phyloP scores from a whole-genome alignment of 2,113 vertebrate genomes.

The Dasypus novemcinctus region DNA sequence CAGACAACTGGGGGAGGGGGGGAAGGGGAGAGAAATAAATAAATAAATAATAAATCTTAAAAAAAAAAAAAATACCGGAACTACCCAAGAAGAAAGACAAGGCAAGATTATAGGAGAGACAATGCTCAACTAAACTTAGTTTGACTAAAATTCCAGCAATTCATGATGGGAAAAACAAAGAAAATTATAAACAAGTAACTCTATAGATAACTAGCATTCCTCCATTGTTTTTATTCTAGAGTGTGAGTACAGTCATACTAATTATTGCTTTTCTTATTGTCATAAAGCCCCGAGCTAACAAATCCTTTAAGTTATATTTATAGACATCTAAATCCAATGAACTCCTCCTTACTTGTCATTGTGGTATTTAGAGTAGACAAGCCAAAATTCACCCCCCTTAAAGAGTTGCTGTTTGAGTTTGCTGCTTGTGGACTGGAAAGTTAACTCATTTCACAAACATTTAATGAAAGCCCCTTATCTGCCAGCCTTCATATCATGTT shows the following conservation, averaged over 20 bases:
- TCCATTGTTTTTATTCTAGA: not conserved
- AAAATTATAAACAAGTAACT: not conserved
- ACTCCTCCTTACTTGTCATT: not conserved
- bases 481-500: not conserved
- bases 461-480: not conserved
- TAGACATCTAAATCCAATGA: not conserved
- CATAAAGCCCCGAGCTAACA: not conserved
- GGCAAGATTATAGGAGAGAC: not conserved
- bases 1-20: no score
- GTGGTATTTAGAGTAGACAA: not conserved
- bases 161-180: not conserved
- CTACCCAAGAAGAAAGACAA: not conserved
- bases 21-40: no score
- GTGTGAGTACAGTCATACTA: not conserved
- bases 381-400: not conserved
- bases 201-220: not conserved
- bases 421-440: not conserved
- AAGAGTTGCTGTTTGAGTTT: not conserved
- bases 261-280: not conserved
- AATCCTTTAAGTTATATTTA: not conserved
- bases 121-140: not conserved
- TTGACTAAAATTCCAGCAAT: not conserved
- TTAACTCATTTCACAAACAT: not conserved
- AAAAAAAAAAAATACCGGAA: not conserved
- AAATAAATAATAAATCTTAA: no score